Evolutionary conservation across 2,797 vertebrate species (phyloP).

Genomic region (Odontamblyopus lacepedii): DNA sequence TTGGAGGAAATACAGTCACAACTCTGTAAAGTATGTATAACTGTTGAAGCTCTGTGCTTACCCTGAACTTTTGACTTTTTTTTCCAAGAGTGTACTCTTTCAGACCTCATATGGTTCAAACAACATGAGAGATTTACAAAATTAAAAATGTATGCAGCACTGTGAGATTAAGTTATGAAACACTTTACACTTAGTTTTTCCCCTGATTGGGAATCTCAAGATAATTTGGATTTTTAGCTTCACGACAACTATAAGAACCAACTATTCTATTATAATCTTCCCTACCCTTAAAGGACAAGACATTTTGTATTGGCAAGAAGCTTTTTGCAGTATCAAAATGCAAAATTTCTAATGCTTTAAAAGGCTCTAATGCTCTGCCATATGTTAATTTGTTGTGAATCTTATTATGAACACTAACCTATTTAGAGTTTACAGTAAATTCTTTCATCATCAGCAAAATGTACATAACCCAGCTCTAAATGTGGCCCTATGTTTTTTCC

Average conservation of each 20-base stretch:
- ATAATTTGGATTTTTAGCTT: not conserved
- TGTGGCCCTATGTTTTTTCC: not conserved
- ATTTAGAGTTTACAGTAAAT: not conserved
- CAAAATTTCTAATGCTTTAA: too few species aligned
- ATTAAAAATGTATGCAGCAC: not conserved
- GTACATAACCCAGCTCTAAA: slow-evolving; percentile 17
- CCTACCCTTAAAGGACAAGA: too few species aligned
- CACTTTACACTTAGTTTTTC: too few species aligned
- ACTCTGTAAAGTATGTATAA: not conserved
- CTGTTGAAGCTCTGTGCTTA: not conserved
- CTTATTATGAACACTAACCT: not conserved
- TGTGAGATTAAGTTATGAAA: too few species aligned
- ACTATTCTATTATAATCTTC: too few species aligned
- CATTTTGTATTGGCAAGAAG: too few species aligned
- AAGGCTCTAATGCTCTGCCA: too few species aligned
- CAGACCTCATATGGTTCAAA: slow-evolving; percentile 1
- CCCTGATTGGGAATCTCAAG: too few species aligned
- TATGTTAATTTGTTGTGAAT: not conserved
- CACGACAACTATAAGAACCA: too few species aligned
- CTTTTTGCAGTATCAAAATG: not conserved
- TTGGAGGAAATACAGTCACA: not conserved
- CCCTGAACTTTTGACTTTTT: not conserved
- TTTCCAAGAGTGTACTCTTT: not conserved
- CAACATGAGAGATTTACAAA: not conserved
- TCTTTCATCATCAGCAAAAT: not conserved